Base-by-base conservation (phyloP, 2,797 vertebrate genomes). In the Megaceryle alcyon region DNA sequence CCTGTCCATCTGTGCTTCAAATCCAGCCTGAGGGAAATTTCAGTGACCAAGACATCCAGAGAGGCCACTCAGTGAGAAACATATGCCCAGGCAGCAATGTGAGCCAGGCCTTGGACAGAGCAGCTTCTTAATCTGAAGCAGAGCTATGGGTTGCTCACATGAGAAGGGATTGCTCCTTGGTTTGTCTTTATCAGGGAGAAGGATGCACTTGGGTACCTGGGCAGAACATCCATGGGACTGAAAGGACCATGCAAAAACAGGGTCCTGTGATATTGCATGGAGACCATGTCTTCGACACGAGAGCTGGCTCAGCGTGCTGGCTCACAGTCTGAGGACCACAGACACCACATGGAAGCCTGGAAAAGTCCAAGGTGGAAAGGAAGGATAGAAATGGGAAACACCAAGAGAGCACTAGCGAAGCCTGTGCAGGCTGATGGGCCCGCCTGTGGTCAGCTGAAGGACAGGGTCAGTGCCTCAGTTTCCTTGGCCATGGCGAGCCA, bases 221-320 rank as follows among this genome's bases (percentile, higher is more conserved):
- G 14, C 31, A 68, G 53, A 69, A 41, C 41, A 29, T 23, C 10
- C 29, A 33, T 2, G 11, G 35, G 12, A 22, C 37, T 49, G 61
- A 63, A n/a, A 37, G n/a, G 25, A 53, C 39, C 0, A 0, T 28
- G 49, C 44, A 44, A 39, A 76, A 90, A 26, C 54, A 69, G 29
- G 66, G 21, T 29, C 29, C 59, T 3, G 1, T 22, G n/a, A 29
- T 33, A 2, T 13, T 59, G 28, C 2, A 5, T 2, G 0, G 25
- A 60, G 31, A 60, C 6, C 4, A 4, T 14, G 19, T n/a, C 8
- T 19, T 56, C 39, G 23, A 35, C 46, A 51, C 20, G 12, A 53
- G 51, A 39, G 56, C n/a, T 10, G 3, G 31, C 29, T 57, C 1
- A 0, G 41, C 19, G 70, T 39, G 31, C 37, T 7, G 6, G 5